A percentile compares a stretch with the other conserved stretches of the same genome.
Evolutionary conservation across 2,888 invertebrate genomes (phyloP).

Genomic region (Noctua janthe): DNA sequence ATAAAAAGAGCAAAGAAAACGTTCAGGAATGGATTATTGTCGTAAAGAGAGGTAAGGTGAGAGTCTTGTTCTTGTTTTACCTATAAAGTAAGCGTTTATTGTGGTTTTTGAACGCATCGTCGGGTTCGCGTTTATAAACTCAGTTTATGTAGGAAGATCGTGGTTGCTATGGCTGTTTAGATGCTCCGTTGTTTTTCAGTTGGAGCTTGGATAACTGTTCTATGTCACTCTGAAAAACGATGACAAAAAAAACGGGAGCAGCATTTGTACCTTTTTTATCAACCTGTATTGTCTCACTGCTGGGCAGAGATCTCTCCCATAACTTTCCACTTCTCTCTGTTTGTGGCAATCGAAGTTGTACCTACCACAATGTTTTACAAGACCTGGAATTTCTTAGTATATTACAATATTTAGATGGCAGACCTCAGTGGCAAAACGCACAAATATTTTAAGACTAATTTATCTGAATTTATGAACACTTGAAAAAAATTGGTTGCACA

Average conservation of each 20-base stretch:
- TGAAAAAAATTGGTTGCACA: not conserved
- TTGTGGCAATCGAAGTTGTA: not conserved
- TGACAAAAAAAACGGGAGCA: not conserved
- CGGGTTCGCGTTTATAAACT: constrained; percentile 68
- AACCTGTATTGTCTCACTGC: not conserved
- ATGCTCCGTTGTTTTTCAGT: constrained; percentile 24
- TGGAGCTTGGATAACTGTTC: not conserved
- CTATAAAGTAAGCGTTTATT: constrained; percentile 84
- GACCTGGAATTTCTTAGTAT: not conserved
- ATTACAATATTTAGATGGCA: not conserved
- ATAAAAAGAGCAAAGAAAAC: constrained; percentile 76
- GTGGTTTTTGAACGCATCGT: constrained; percentile 79
- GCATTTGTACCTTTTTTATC: not conserved
- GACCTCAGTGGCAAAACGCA: not conserved
- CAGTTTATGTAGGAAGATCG: constrained; percentile 57
- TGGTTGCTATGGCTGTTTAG: constrained; percentile 12
- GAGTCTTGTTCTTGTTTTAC: constrained; percentile 71
- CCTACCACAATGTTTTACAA: not conserved
- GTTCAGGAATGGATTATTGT: constrained; percentile 85
- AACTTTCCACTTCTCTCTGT: not conserved
- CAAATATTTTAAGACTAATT: not conserved
- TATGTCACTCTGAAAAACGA: not conserved
- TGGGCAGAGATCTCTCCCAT: not conserved
- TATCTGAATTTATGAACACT: not conserved
- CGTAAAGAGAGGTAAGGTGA: constrained; percentile 78